Base-by-base conservation (phyloP, 2,113 vertebrate species). In the Orthonyx spaldingii region DNA sequence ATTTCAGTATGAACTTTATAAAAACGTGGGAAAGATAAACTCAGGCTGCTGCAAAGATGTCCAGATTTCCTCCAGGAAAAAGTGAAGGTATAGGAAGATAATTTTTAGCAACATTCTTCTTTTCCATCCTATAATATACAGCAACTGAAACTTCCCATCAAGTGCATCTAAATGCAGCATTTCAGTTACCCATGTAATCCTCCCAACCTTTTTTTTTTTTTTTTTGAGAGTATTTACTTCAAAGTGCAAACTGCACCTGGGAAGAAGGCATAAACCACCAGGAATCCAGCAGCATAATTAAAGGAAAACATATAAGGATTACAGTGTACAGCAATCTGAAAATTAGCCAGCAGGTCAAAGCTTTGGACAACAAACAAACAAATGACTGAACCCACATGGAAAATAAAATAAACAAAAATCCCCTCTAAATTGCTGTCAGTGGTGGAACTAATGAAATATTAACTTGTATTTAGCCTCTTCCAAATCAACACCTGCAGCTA, bases 131-230 rank as follows among this genome's bases (percentile, higher is more conserved):
- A 3, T 35, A 33, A 21, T 4, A 6, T 55, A 27, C 28, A 59
- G 19, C 44, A 71, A 66, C 3, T 33, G 61, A 60, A 24, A 24
- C n/a, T 65, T 74, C 17, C 6, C 8, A n/a, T 30, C 7, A 50
- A 71, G 13, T 41, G 8, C 12, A 72, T 52, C 24, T 44, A 52
- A 72, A 72, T 22, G 6, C 19, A 70, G 11, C 41, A 33, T 59
- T 75, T 76, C 46, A 63, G 16, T 49, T 80, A 59, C 10, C 7
- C 1, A 3, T 24, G 10, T 30, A 47, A 65, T 41, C 4, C 3
- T 8, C 4, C 3, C 0, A 13, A 10, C 0, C n/a, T n/a, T 46
- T 30, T 42, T 41, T 69, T 27, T 33, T 52, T 13, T 41, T 50
- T 49, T 56, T 83, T 50, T 5, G 3, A 41, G 7, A 30, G 3